Percentiles rank a stretch among this genome's conserved stretches.
Conservation (phyloP, 2,113 vertebrate species). For the Tretioscincus oriximinensis region DNA sequence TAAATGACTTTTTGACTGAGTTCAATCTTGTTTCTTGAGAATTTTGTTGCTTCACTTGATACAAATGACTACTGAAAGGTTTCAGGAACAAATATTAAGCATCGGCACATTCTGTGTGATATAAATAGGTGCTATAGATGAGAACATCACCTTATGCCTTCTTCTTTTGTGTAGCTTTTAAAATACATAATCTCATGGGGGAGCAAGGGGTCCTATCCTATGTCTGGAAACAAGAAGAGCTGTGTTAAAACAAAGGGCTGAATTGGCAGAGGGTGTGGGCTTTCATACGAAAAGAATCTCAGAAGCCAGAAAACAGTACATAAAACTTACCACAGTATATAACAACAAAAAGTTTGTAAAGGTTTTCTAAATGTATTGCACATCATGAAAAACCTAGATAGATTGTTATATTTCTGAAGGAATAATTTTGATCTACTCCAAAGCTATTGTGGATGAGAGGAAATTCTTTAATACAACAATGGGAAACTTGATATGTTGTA, state of each 20-base stretch:
- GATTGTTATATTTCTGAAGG: no score
- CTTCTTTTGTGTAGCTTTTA: conserved; percentile 21
- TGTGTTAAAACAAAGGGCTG: background rate
- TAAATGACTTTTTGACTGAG: conserved; percentile 40
- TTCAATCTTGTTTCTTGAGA: conserved; percentile 35
- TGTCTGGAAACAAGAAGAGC: background rate
- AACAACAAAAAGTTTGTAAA: no score
- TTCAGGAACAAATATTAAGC: conserved; percentile 45
- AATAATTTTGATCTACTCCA: no score
- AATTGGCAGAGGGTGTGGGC: no score
- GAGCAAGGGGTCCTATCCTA: background rate
- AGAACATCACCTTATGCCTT: background rate
- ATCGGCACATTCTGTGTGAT: conserved; percentile 10
- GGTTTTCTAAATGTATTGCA: no score
- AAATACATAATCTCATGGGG: conserved; percentile 21
- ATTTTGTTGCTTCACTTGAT: conserved; percentile 11
- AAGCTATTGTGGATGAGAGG: no score
- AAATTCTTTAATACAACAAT: no score
- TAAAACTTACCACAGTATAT: no score
- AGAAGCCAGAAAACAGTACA: background rate
- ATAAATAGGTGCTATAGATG: conserved; percentile 37
- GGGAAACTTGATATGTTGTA: no score
- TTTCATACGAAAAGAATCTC: background rate
- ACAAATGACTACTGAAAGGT: conserved; percentile 37
- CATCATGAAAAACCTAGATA: no score